These are phyloP conservation scores for Montipora efflorescens DNA, from an alignment of 64 coral and sea anemone species.

Conservation along the genomic window DNA sequence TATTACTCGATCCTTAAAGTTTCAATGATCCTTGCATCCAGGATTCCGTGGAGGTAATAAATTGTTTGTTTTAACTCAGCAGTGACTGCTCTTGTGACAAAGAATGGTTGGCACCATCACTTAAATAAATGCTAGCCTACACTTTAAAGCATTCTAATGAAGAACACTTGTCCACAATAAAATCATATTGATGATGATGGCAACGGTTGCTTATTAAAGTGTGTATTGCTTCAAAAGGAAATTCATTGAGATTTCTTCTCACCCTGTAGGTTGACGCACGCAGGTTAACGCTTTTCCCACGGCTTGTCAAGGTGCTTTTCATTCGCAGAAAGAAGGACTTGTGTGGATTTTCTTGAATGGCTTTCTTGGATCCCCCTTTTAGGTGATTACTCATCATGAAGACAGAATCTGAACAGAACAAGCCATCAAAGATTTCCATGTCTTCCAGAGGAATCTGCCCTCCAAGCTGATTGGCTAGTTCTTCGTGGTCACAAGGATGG, in stretches of 20 bases:
- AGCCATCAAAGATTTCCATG: slow-evolving; percentile 99
- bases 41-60: too few species aligned
- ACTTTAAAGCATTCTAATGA: too few species aligned
- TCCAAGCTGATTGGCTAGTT: slow-evolving; percentile 94
- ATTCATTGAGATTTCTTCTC: background rate
- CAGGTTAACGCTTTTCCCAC: slow-evolving; percentile 96
- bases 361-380: slow-evolving; percentile 83
- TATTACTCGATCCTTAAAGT: too few species aligned
- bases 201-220: too few species aligned
- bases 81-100: too few species aligned
- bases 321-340: slow-evolving; percentile 97
- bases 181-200: too few species aligned
- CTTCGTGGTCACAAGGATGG: slow-evolving; percentile 97
- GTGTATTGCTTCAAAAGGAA: background rate
- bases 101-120: too few species aligned
- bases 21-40: too few species aligned
- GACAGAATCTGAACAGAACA: slow-evolving; percentile 98
- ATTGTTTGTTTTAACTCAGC: too few species aligned
- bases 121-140: too few species aligned
- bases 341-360: slow-evolving; percentile 74
- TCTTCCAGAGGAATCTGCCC: slow-evolving; percentile 98
- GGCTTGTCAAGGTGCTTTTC: slow-evolving; percentile 97
- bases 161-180: too few species aligned
- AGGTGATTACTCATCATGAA: slow-evolving; percentile 98
- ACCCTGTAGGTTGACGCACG: slow-evolving; percentile 98